These are phyloP conservation scores for Tiliacea citrago DNA, from an alignment of 2,888 invertebrate species.

Conservation along the genomic window DNA sequence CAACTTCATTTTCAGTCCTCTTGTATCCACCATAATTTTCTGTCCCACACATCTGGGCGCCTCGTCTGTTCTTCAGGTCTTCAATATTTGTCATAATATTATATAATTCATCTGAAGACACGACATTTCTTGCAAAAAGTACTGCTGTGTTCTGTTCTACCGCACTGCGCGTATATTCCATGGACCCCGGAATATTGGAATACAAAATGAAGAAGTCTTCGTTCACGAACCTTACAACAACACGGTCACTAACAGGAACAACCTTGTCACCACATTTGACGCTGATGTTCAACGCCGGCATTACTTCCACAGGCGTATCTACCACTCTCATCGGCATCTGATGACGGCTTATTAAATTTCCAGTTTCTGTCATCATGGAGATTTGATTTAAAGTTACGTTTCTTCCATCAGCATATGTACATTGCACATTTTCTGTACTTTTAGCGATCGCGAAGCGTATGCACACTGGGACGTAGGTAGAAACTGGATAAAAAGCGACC, in stretches of 20 bases:
- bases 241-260: neutral
- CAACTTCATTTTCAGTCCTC: neutral
- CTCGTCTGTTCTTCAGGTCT: constrained; percentile 27
- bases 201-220: constrained; percentile 38
- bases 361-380: neutral
- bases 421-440: constrained; percentile 5
- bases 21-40: constrained; percentile 18
- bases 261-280: constrained; percentile 24
- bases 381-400: constrained; percentile 2
- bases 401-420: constrained; percentile 35
- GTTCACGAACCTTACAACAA: constrained; percentile 16
- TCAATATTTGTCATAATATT: constrained; percentile 13
- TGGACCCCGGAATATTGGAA: neutral
- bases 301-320: constrained; percentile 17
- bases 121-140: constrained; percentile 19
- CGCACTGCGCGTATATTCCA: neutral
- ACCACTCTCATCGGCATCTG: neutral
- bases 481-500: constrained; percentile 31
- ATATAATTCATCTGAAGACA: neutral
- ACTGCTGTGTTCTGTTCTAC: constrained; percentile 23
- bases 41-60: constrained; percentile 13
- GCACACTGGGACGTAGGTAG: constrained; percentile 14
- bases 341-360: fast-evolving
- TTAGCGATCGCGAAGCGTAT: neutral
- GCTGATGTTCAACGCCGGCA: constrained; percentile 17